phyloP scores from a whole-genome alignment of 2,113 vertebrate species.

The Actenoides hombroni region DNA sequence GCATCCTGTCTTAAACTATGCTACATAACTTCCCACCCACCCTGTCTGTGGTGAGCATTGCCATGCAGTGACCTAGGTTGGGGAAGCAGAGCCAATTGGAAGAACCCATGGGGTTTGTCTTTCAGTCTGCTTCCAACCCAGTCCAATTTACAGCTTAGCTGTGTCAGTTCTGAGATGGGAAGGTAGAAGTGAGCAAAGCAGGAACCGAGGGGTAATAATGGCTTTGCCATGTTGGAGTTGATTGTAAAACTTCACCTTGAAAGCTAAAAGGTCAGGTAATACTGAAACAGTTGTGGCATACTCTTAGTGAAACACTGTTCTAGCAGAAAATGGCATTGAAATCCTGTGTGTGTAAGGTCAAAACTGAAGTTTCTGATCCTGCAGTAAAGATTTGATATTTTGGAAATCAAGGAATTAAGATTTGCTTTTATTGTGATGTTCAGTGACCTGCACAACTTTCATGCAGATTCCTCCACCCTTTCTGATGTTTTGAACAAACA shows the following conservation, averaged over 20 bases:
- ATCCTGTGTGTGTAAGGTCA: neutral
- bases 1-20: neutral
- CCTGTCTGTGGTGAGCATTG: neutral
- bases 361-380: neutral
- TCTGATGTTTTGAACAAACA: conserved; percentile 71
- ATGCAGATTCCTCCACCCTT: conserved; percentile 69
- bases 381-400: neutral
- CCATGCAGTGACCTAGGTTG: neutral
- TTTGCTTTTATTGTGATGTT: neutral
- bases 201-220: neutral
- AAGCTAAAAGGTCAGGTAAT: neutral
- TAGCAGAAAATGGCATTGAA: neutral
- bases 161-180: neutral
- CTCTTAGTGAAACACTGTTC: neutral
- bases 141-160: neutral
- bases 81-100: neutral
- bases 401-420: neutral
- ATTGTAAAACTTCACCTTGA: neutral
- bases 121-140: neutral
- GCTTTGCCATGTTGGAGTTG: neutral
- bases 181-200: neutral
- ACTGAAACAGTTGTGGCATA: neutral
- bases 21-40: neutral
- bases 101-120: neutral
- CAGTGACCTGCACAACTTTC: neutral